phyloP scores from a whole-genome alignment of 2,797 vertebrate genomes.

The Trematomus bernacchii region DNA sequence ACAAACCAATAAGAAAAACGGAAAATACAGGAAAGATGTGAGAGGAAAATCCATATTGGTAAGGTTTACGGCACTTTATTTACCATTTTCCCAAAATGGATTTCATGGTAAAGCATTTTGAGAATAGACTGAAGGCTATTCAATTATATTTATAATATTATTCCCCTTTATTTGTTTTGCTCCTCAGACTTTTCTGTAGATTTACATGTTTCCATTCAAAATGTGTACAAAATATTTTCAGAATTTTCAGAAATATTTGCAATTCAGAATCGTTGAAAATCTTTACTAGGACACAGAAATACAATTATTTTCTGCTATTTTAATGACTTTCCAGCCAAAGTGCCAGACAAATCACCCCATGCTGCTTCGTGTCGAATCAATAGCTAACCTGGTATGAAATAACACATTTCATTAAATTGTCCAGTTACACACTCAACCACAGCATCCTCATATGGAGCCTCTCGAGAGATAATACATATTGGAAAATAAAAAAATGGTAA shows the following conservation, averaged over 20 bases:
- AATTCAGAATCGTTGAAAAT: not conserved
- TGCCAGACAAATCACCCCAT: not conserved
- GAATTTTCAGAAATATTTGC: too few species aligned
- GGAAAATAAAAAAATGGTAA: slow-evolving; percentile 11
- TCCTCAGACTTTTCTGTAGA: not conserved
- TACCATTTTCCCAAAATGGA: not conserved
- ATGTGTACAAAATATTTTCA: not conserved
- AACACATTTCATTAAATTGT: slow-evolving; percentile 9
- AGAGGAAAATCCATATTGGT: too few species aligned
- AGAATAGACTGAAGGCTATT: not conserved
- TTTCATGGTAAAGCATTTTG: not conserved
- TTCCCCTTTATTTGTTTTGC: not conserved
- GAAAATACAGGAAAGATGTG: not conserved
- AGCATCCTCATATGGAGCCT: slow-evolving; percentile 1
- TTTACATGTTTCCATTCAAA: not conserved
- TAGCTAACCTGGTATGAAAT: slow-evolving; percentile 8
- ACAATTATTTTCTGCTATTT: not conserved
- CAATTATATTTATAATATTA: not conserved
- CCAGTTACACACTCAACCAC: not conserved
- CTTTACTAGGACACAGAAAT: not conserved
- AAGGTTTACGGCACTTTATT: not conserved
- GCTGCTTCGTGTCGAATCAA: slow-evolving; percentile 4
- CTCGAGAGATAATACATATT: not conserved
- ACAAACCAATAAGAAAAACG: not conserved
- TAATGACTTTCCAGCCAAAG: not conserved